Base-by-base conservation (phyloP, 2,113 vertebrate species). In the Psittacula cyanocephala region DNA sequence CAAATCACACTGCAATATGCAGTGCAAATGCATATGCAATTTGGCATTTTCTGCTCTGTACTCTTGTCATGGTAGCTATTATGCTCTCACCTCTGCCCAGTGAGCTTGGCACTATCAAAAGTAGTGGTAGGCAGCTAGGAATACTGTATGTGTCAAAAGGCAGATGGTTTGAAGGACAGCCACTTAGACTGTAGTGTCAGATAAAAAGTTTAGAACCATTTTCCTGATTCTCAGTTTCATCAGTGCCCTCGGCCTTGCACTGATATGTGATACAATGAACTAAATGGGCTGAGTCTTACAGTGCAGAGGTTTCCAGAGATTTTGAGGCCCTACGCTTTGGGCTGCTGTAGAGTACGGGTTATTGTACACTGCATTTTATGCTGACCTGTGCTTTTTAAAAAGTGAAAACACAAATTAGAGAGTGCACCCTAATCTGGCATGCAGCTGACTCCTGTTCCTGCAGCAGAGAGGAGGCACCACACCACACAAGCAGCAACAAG, bases 321-420 rank as follows among this genome's bases (percentile, higher is more conserved):
- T 88, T 91, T 60, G 60, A 91, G 35, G 41, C 13, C 18, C 28
- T 89, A 71, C 27, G 41, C 53, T 82, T 77, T 70, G 63, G 76
- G 64, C 27, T 88, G 83, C 59, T 81, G 16, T 52, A 68, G 49
- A 53, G 76, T 49, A 57, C 41, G 52, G 29, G 62, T 47, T 94
- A 62, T 46, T 55, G 63, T 64, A 59, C 0, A 1, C 31, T 69
- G 41, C 29, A 31, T 47, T 37, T 68, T 85, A 27, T 14, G 27
- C 37, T 77, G 83, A 85, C 29, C 65, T 43, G 14, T 47, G 43
- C 39, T 89, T 91, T 39, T 55, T 76, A 89, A 85, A 75, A 96
- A 88, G 62, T 4, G 10, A 69, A 59, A 71, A 39, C 1, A 19
- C 24, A 74, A 65, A 17, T 78, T 52, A 74, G 35, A 86, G 20